These are phyloP conservation scores for Tyrophagus putrescentiae DNA, from an alignment of 1,140 invertebrate genomes.

Conservation along the genomic window DNA sequence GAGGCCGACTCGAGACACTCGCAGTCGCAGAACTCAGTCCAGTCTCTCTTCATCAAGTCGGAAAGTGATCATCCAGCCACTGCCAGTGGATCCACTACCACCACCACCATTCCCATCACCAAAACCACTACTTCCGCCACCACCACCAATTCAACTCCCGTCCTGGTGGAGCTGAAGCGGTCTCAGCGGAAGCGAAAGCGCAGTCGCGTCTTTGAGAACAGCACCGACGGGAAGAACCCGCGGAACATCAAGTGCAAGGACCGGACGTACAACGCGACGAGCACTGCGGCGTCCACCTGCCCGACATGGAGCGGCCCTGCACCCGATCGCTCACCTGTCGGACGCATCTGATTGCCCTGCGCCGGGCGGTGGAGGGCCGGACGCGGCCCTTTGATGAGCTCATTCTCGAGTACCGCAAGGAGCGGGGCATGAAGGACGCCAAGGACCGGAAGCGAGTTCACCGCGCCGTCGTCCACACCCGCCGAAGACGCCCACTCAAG, in stretches of 20 bases:
- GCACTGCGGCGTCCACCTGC: constrained; percentile 58
- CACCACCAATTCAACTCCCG: too few species aligned
- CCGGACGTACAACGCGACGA: constrained; percentile 62
- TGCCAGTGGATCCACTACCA: too few species aligned
- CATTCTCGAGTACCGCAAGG: constrained; percentile 54
- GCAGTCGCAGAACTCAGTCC: too few species aligned
- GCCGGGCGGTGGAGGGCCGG: constrained; percentile 53
- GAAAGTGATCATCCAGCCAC: too few species aligned
- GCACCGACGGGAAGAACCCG: too few species aligned
- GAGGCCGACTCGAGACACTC: too few species aligned
- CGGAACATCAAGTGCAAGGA: constrained; percentile 43
- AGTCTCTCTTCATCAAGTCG: too few species aligned
- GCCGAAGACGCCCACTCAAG: constrained; percentile 14
- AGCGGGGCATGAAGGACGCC: constrained; percentile 31
- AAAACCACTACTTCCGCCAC: too few species aligned
- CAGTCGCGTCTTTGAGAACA: too few species aligned
- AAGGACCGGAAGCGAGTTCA: constrained; percentile 35
- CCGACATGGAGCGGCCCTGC: constrained; percentile 53
- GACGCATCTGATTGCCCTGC: constrained; percentile 56
- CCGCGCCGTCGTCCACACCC: constrained; percentile 42
- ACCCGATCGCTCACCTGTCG: constrained; percentile 67
- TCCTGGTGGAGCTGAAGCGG: too few species aligned
- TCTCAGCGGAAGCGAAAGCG: too few species aligned
- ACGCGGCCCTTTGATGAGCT: constrained; percentile 62
- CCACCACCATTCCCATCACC: too few species aligned